Conservation (phyloP, 2,888 invertebrate genomes). For the Antheraea yamamai region DNA sequence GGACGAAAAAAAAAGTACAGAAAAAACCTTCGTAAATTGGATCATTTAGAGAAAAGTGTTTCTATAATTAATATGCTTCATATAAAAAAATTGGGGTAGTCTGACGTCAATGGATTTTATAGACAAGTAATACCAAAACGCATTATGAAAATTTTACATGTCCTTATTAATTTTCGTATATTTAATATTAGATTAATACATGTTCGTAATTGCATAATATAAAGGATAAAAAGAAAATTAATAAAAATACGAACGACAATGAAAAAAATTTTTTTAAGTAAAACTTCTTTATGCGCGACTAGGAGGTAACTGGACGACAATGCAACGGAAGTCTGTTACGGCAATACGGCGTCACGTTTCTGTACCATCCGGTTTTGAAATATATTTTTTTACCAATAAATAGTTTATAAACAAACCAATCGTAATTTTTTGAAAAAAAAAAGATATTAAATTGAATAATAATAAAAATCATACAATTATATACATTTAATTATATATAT, state of each 20-base stretch:
- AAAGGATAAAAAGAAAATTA: background rate
- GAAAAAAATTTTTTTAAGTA: background rate
- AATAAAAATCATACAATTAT: too few species aligned
- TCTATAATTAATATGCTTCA: background rate
- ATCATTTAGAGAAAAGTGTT: background rate
- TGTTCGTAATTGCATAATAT: background rate
- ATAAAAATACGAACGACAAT: background rate
- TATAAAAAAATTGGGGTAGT: background rate
- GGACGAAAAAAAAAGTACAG: background rate
- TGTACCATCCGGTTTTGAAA: too few species aligned
- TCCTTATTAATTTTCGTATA: background rate
- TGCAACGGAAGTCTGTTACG: too few species aligned
- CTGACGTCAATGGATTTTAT: background rate
- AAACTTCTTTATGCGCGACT: too few species aligned
- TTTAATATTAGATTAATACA: background rate
- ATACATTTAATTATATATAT: too few species aligned
- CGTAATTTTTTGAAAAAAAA: too few species aligned
- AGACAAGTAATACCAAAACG: background rate
- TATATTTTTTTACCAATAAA: too few species aligned
- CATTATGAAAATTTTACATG: background rate
- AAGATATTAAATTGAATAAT: too few species aligned
- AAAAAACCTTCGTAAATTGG: background rate
- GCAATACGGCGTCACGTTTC: too few species aligned
- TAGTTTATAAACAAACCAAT: too few species aligned
- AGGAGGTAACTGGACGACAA: too few species aligned